A percentile compares a stretch with the other conserved stretches of the same genome.
Evolutionary conservation across 1,140 invertebrate species (phyloP).

Genomic region (Panagrolaimus sp.): DNA sequence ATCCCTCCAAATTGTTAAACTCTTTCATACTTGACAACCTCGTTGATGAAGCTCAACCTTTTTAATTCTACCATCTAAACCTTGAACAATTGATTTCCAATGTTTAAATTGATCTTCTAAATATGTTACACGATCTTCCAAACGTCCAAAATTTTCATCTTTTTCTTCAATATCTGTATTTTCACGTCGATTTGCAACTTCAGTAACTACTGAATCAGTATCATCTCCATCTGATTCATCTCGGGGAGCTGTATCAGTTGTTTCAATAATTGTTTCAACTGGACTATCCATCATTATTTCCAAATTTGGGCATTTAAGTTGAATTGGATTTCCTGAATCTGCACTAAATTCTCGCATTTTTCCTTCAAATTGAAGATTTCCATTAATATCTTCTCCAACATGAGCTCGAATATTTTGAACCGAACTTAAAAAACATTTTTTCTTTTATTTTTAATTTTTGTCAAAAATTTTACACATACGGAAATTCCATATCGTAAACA

Average conservation of each 20-base stretch:
- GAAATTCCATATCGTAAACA: conserved; percentile 11
- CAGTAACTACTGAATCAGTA: not conserved
- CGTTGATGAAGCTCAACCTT: conserved; percentile 38
- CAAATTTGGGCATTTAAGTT: conserved; percentile 10
- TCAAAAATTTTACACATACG: not conserved
- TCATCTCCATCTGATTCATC: conserved; percentile 1
- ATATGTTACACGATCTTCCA: not conserved
- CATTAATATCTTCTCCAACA: conserved; percentile 9
- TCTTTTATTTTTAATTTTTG: not conserved
- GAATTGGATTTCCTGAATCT: conserved; percentile 12
- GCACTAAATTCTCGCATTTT: conserved; percentile 17
- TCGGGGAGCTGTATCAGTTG: not conserved
- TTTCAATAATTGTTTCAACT: conserved; percentile 16
- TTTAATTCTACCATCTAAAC: conserved; percentile 26
- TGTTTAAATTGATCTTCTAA: conserved; percentile 16
- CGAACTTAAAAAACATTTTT: not conserved
- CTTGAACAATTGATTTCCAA: conserved; percentile 1
- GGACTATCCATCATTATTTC: conserved; percentile 18
- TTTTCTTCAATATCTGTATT: not conserved
- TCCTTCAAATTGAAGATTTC: not conserved
- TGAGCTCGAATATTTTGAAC: conserved; percentile 6
- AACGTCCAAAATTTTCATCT: conserved; percentile 12
- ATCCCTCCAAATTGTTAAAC: no score
- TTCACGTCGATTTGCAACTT: conserved; percentile 2
- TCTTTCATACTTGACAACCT: conserved; percentile 22